A percentile compares a stretch with the other conserved stretches of the same genome.
Conservation (phyloP, 2,113 vertebrate genomes). For the Hystrix cristata region DNA sequence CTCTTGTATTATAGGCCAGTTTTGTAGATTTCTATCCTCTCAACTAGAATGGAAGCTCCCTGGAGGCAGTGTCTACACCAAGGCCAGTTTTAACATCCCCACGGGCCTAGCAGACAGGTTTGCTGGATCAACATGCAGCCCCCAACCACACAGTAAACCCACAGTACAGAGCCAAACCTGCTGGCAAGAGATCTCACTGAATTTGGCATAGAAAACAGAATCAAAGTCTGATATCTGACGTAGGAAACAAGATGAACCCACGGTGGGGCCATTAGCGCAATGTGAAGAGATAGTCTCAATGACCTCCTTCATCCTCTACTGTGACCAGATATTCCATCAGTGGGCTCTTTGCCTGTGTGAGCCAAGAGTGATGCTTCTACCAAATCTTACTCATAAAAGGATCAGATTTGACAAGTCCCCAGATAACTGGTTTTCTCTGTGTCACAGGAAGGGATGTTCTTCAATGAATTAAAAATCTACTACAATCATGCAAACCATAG, state of each 20-base stretch:
- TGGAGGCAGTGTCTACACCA: not conserved
- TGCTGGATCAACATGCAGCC: not conserved
- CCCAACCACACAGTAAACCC: not conserved
- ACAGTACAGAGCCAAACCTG: not conserved
- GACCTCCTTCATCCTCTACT: not conserved
- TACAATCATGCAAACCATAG: not conserved
- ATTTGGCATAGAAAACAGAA: not conserved
- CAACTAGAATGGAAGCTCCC: not conserved
- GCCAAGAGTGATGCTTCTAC: not conserved
- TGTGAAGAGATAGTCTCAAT: no score
- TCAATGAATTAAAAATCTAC: not conserved
- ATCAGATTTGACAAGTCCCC: not conserved
- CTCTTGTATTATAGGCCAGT: accelerated
- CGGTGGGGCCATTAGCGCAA: accelerated
- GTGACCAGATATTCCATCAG: not conserved
- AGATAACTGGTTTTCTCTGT: not conserved
- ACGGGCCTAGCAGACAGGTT: accelerated
- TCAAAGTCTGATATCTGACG: not conserved
- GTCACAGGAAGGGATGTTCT: not conserved
- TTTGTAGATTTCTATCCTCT: not conserved
- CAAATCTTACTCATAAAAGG: not conserved
- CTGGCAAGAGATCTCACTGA: not conserved
- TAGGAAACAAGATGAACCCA: not conserved
- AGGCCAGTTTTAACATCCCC: not conserved
- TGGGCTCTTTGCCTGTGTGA: accelerated